Base-by-base conservation (phyloP, 2,113 vertebrate species). In the Meriones unguiculatus region DNA sequence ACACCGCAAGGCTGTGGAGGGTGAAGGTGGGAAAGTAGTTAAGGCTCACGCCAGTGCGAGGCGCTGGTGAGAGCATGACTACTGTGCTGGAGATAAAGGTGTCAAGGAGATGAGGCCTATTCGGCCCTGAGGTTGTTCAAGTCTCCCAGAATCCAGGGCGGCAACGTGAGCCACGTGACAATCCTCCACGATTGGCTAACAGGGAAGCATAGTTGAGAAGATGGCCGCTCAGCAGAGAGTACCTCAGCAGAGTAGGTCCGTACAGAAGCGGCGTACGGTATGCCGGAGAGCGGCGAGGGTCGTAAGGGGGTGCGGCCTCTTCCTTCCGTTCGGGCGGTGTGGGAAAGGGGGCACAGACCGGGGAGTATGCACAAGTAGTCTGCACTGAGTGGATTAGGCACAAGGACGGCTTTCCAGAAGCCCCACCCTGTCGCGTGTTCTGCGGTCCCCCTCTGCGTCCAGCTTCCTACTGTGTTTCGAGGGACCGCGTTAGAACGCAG, bases 141-240 rank as follows among this genome's bases (percentile, higher is more conserved):
- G 70, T 62, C 84, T 96, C 93, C 90, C 62, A 81, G 93, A 96
- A 97, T 86, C 93, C 95, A 90, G 78, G 87, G 95, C 80, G 75
- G 54, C 65, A 17, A 28, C 1, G 7, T n/a, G 93, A 88, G 84
- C 75, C 95, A 72, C 87, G 70, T 62, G 92, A 81, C 87, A 75
- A 3, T 7, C 15, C 50, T 81, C 14, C 54, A 30, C 0, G 77
- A 86, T 15, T 91, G 96, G 91, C n/a, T 84, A 92, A 84, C 57
- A 41, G 84, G 4, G 77, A 75, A 62, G 32, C 84, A 92, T 78
- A 62, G 65, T 70, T 52, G 78, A 75, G 90, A 97, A 96, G 96
- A 94, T 88, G 93, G 97, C 90, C 50, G 90, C 95, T 54, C 91
- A 67, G 35, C 22, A 87, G 22, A 50, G 20, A 80, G 72, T 89